Evolutionary conservation across 2,888 invertebrate genomes (phyloP).

Genomic region (Lottia gigantea): DNA sequence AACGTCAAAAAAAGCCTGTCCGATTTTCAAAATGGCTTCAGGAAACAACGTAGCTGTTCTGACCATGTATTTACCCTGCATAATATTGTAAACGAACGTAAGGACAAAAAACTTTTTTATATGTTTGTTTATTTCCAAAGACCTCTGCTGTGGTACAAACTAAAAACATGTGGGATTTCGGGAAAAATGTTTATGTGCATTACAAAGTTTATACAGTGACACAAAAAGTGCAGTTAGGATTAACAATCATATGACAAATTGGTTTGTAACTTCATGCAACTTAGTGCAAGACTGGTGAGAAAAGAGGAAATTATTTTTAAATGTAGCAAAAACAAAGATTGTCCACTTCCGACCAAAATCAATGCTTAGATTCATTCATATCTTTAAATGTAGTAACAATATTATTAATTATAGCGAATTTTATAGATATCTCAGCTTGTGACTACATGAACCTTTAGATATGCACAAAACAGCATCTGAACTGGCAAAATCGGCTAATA

Average conservation of each 20-base stretch:
- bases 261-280: constrained; percentile 6
- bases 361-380: neutral
- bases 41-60: neutral
- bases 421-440: constrained; percentile 20
- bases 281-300: neutral
- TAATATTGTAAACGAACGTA: neutral
- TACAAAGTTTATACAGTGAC: neutral
- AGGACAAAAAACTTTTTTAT: neutral
- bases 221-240: constrained; percentile 1
- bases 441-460: constrained; percentile 20
- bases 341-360: constrained; percentile 10
- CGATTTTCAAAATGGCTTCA: neutral
- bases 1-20: neutral
- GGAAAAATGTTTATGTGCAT: neutral
- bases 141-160: neutral
- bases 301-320: constrained; percentile 7
- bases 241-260: constrained; percentile 14
- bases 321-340: constrained; percentile 9
- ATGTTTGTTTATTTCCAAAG: neutral
- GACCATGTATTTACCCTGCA: too few species aligned
- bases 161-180: neutral
- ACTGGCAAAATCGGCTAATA: constrained; percentile 16
- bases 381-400: constrained; percentile 8
- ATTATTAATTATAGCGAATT: neutral
- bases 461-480: constrained; percentile 11